Evolutionary conservation across 2,797 vertebrate genomes (phyloP), one percentile per base, ranked within the genome.

Genomic region (Hypotaenidia philippensis): DNA sequence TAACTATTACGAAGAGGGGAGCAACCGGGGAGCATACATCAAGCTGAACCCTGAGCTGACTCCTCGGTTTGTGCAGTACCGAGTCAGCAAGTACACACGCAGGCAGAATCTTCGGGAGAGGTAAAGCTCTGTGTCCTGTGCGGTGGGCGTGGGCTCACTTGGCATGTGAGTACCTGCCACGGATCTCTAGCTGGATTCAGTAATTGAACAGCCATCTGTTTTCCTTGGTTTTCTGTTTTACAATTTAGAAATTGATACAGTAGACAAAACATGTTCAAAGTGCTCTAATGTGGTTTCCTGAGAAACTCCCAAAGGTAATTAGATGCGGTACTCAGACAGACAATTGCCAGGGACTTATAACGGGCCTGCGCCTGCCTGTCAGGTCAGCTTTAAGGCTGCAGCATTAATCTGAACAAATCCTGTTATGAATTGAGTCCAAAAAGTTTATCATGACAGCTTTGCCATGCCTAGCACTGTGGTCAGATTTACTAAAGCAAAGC

Each of bases 1-100:
- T n/a, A 99, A 99, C 98, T 99, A 99, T 89, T 99, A 99, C 0
- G 99, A 99, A 96, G 99, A 99, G 87, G 99, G 99, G 91, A 99
- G 99, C 95, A 99, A 99, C 97, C 98, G 99, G 3, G 99, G 99
- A 0, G 99, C 99, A 1, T 99, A 99, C 88, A 94, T 99, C 94
- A 99, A 98, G 97, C 92, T 99, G 95, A 98, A 98, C 25, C 97
- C 97, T n/a, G 98, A 98, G 40, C 95, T 98, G 56, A 88, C 89
- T 11, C 99, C 98, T 17, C 98, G 97, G 7, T 99, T 99, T 96
- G 98, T 99, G 94, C 99, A 99, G 97, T 99, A 99, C 93, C 99
- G 98, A 98, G 98, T 99, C 95, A 99, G 98, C 96, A 98, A 97
- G 88, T 56, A 96, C 25, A 99, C 98, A 5, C 97, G 97, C 93